Evolutionary conservation across 2,888 invertebrate species (phyloP).

Genomic region (Mantis religiosa): DNA sequence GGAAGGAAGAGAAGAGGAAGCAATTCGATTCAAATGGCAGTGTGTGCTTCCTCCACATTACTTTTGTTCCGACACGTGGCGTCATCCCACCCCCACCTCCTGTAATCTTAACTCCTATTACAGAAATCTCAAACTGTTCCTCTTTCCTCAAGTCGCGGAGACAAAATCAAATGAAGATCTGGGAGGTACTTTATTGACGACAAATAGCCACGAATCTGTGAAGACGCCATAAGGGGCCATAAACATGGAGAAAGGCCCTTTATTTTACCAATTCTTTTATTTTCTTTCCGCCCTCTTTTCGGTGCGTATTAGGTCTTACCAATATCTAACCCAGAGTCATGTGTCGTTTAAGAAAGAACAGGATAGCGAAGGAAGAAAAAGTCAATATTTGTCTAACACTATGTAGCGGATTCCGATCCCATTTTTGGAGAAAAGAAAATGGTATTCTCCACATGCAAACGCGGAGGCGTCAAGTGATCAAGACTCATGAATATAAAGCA

Average conservation of each 20-base stretch:
- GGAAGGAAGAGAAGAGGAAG: slow-evolving; percentile 11
- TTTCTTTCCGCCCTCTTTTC: not conserved
- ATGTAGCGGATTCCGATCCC: not conserved
- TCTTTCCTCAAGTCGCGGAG: not conserved
- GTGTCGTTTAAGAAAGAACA: not conserved
- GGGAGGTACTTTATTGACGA: slow-evolving; percentile 1
- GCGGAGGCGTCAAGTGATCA: not conserved
- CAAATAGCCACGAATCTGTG: slow-evolving; percentile 6
- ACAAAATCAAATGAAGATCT: slow-evolving; percentile 12
- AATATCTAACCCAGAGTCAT: not conserved
- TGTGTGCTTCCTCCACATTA: not conserved
- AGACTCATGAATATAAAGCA: not conserved
- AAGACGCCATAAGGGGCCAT: not conserved
- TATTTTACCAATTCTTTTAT: not conserved
- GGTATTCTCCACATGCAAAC: not conserved
- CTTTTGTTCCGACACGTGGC: slow-evolving; percentile 4
- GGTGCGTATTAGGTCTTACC: not conserved
- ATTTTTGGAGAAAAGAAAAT: not conserved
- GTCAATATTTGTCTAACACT: not conserved
- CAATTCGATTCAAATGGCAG: slow-evolving; percentile 22
- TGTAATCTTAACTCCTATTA: not conserved
- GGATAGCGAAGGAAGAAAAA: not conserved
- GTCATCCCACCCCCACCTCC: not conserved
- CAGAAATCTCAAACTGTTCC: not conserved
- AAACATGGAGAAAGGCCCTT: not conserved